Percentiles rank a stretch among this genome's conserved stretches.
phyloP scores from a whole-genome alignment of 1,140 invertebrate genomes.

The Nebria ingens region DNA sequence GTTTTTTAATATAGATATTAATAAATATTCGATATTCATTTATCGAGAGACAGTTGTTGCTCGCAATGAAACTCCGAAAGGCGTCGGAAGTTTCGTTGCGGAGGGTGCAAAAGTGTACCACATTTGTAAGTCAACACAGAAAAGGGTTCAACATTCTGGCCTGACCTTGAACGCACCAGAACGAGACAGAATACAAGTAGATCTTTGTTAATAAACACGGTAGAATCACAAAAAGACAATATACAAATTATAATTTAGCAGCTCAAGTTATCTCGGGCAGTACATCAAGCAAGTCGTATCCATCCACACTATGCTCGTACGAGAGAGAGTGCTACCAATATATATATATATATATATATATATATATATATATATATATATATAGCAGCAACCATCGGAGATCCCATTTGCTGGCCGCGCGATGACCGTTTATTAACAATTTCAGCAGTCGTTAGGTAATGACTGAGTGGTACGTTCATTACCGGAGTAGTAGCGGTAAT shows the following conservation, averaged over 20 bases:
- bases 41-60: no score
- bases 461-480: constrained; percentile 17
- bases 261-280: no score
- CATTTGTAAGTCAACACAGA: no score
- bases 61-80: background rate
- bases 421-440: constrained; percentile 7
- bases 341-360: background rate
- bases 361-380: background rate
- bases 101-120: no score
- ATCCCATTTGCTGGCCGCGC: background rate
- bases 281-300: no score
- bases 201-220: constrained; percentile 5
- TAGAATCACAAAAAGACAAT: constrained; percentile 3
- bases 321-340: background rate
- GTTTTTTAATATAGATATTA: no score
- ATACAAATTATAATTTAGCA: constrained; percentile 4
- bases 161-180: background rate
- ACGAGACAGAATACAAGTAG: no score
- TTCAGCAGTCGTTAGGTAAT: constrained; percentile 13
- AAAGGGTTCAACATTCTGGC: background rate
- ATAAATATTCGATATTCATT: no score
- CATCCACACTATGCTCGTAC: background rate
- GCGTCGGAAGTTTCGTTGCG: no score
- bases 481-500: constrained; percentile 19
- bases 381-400: background rate